Evolutionary conservation across 92 coral and sea anemone genomes (phyloP).

Genomic region (Palythoa grandis): DNA sequence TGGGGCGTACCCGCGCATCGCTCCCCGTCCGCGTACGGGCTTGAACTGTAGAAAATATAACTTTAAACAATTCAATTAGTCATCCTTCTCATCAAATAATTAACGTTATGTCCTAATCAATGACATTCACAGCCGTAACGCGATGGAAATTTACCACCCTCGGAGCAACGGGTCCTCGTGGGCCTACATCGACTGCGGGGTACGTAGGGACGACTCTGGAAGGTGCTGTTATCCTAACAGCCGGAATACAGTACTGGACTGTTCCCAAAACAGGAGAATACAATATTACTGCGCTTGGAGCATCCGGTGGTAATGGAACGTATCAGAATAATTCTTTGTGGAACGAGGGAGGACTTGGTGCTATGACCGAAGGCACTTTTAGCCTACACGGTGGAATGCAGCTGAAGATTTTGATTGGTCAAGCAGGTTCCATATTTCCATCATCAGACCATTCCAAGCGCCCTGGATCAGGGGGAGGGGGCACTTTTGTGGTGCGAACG

Average conservation of each 20-base stretch:
- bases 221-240: slow-evolving; percentile 31
- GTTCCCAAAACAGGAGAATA: slow-evolving; percentile 57
- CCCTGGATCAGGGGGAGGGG: slow-evolving; percentile 64
- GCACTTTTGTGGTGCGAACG: slow-evolving; percentile 47
- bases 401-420: slow-evolving; percentile 58
- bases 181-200: slow-evolving; percentile 43
- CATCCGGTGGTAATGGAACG: slow-evolving; percentile 59
- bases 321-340: slow-evolving; percentile 12
- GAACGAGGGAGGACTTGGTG: slow-evolving; percentile 61
- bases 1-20: too few relatives aligned
- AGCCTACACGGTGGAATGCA: slow-evolving; percentile 7
- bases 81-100: not conserved
- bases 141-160: slow-evolving; percentile 34
- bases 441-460: not conserved
- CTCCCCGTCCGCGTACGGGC: too few relatives aligned
- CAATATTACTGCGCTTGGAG: slow-evolving; percentile 50
- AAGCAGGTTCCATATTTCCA: slow-evolving; percentile 33
- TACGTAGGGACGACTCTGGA: slow-evolving; percentile 56
- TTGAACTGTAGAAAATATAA: too few relatives aligned
- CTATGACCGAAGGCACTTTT: slow-evolving; percentile 47
- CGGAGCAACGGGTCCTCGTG: slow-evolving; percentile 45
- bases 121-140: not conserved
- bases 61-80: not conserved
- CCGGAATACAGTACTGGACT: slow-evolving; percentile 62
- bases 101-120: not conserved